Evolutionary conservation across 2,888 invertebrate genomes (phyloP).

Genomic region (Omphaloscelis lunosa): DNA sequence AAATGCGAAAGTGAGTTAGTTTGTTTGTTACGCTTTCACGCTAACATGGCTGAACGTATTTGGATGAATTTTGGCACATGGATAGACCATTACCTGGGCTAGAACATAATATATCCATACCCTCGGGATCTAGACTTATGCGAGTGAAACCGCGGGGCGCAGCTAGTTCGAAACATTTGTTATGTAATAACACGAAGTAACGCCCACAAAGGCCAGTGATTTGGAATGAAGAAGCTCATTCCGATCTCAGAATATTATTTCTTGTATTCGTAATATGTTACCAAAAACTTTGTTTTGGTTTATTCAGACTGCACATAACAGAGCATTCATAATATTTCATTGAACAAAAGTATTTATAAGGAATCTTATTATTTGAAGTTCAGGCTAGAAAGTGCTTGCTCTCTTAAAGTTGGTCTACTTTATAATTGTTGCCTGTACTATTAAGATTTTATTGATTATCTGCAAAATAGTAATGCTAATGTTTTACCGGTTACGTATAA

Average conservation of each 20-base stretch:
- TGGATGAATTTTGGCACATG: too few species aligned
- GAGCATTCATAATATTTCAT: slow-evolving; percentile 47
- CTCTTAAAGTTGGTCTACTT: neutral
- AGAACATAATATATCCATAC: too few species aligned
- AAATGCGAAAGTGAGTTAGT: too few species aligned
- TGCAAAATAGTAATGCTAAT: neutral
- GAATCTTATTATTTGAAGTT: neutral
- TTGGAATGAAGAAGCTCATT: slow-evolving; percentile 21
- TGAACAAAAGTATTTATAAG: neutral
- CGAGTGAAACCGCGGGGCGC: too few species aligned
- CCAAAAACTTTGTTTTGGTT: slow-evolving; percentile 25
- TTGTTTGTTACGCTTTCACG: too few species aligned
- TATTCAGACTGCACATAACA: slow-evolving; percentile 36
- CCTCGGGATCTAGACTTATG: too few species aligned
- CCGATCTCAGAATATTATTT: slow-evolving; percentile 38
- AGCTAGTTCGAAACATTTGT: neutral
- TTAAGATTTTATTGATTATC: neutral
- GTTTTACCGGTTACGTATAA: too few species aligned
- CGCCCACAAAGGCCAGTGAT: slow-evolving; percentile 3
- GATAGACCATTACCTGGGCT: too few species aligned
- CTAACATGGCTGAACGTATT: too few species aligned
- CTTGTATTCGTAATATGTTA: neutral
- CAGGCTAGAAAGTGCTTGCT: neutral
- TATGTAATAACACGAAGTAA: neutral
- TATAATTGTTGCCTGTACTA: neutral